Base-by-base conservation (phyloP, 2,888 invertebrate genomes). In the Orthosia gothica region DNA sequence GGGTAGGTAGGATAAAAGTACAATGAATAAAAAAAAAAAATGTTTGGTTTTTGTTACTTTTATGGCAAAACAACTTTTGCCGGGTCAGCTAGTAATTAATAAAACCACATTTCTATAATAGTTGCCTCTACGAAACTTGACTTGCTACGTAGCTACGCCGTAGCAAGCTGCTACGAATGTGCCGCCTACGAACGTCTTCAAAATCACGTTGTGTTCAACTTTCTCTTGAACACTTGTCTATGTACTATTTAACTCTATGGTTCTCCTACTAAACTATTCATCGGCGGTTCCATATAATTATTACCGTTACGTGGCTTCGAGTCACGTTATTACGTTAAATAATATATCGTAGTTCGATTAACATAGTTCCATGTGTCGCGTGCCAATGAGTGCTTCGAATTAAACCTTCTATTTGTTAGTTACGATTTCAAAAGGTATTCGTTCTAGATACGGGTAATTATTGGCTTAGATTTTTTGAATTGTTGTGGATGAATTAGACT, bases 281-380 rank as follows among this genome's bases (percentile, higher is more conserved):
- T 75, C 55, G 70, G 57, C 82, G 86, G 86, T 91, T 90, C 91
- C 88, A 86, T 90, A 92, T 92, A 93, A 94, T 94, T 93, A 94
- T 94, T 93, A 87, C 93, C 92, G 92, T 94, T 92, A 93, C 83
- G 85, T 84, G 82, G 84, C 81, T 70, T 70, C 72, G 70, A 88
- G 90, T 90, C 85, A 88, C 87, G 85, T 87, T 85, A 87, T 88
- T 81, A 88, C 88, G 91, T 92, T 93, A 92, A 94, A 94, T 94
- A 94, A 93, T 94, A 93, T 93, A 93, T 85, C 79, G 75, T 81
- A 79, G 86, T 81, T 77, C 91, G 89, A 92, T 93, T 94, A 93
- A 93, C 91, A 91, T 90, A 92, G 89, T 90, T 91, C 77, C 81
- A 82, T 67, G 52, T 70, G 63, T 89, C 70, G 88, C 88, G 89